Base-by-base conservation (phyloP, 2,113 vertebrate genomes). In the Sphyrna mokarran region DNA sequence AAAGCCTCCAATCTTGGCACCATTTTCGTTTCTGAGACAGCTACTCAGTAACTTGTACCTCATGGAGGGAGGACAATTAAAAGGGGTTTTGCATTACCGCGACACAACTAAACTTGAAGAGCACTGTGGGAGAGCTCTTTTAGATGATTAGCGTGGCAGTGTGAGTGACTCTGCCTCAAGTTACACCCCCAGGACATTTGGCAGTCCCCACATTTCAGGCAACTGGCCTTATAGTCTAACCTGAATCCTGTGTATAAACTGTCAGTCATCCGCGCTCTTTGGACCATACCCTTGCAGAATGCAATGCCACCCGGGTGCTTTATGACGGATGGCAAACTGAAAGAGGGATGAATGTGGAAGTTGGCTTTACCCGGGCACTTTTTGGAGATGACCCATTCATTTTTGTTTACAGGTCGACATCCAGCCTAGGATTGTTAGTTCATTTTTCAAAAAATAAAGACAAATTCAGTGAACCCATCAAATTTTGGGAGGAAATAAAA, bases 171-270 rank as follows among this genome's bases (percentile, higher is more conserved):
- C 58, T 48, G 26, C 37, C 93, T 33, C 16, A 69, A 69, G 37
- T n/a, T n/a, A 43, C 37, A 26, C n/a, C 93, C 69, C 68, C 40
- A 54, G 43, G 93, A 70, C 6, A 95, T n/a, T 95, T 95, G 93
- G 93, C 68, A 95, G 37, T 29, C 37, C 69, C 37, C 37, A 72
- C 68, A 72, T 72, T 29, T 72, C 93, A 95, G 93, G 93, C 93
- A 70, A 70, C 93, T 33, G 61, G 61, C 18, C 63, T 63, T 22
- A 0, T 23, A 72, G 48, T 72, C 48, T 72, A 72, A 70, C 93
- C 68, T 54, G 93, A 72, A 95, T 95, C 43, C 10, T 29, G 37
- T 13, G 22, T 16, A 26, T 14, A 70, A 72, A 29, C 93, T 95
- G 91, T n/a, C 93, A 70, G 48, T 72, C 93, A 95, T 48, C 9